Evolutionary conservation across 2,797 vertebrate species (phyloP), one percentile per base, ranked within the genome.

Genomic region (Stomatorhinus walkeri): DNA sequence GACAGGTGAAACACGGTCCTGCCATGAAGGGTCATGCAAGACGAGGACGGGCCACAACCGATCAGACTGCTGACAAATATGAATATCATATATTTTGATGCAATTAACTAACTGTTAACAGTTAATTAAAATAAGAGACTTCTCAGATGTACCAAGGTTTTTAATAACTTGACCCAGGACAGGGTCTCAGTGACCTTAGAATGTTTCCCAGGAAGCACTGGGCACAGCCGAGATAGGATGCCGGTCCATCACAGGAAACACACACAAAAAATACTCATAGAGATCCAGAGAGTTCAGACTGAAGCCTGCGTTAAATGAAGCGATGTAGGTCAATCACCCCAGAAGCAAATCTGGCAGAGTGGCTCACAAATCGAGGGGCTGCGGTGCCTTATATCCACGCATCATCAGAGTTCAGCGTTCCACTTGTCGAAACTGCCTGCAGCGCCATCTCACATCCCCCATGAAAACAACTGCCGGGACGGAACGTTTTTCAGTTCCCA

Each of bases 341-440:
- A 54, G 49, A 28, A 76, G 87, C 43, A 88, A 88, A 72, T 76
- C 59, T 22, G 48, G 46, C 12, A 10, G 76, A 88, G 61, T 88
- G 61, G 48, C 86, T 49, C 49, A 46, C 48, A 72, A 72, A 49
- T 48, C 90, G 91, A 84, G 89, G 89, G 89, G 91, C 91, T 92
- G 91, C 93, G 87, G 90, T 54, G 92, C 90, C 87, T 92, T 93
- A 92, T 94, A 95, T 72, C 28, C 28, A 1, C 0, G 64, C 28
- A 16, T 14, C 4, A 1, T 36, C 64, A 36, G 64, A 36, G 4
- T 36, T 12, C 28, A 72, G 64, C 12, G 4, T 36, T 19, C 64
- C 64, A 36, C 64, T 32, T 32, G 64, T 12, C 10, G 12, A 72
- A 72, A 72, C 28, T 16, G 64, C 64, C 64, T 72, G 12, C 28